Percentiles rank a stretch among this genome's conserved stretches.
phyloP scores from a whole-genome alignment of 2,888 invertebrate species.

The Neoscelio sp. region DNA sequence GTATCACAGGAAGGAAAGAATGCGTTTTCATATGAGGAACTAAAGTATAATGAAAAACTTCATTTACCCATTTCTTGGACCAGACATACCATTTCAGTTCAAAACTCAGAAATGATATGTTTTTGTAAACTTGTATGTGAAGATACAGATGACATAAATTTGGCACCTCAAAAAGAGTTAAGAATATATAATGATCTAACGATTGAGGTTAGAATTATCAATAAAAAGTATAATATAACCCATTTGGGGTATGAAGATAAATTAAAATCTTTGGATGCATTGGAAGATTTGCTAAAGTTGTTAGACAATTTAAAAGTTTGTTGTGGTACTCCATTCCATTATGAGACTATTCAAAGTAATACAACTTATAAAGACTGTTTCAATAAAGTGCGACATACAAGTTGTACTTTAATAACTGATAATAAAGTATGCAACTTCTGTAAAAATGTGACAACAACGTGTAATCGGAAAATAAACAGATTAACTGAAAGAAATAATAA shows the following conservation, averaged over 20 bases:
- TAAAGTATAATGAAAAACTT: slow-evolving; percentile 16
- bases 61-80: slow-evolving; percentile 26
- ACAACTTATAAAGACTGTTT: slow-evolving; percentile 21
- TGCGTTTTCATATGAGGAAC: slow-evolving; percentile 16
- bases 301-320: slow-evolving; percentile 25
- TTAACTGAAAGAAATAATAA: background rate
- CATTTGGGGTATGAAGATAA: slow-evolving; percentile 11
- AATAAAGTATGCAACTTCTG: slow-evolving; percentile 24
- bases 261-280: slow-evolving; percentile 18
- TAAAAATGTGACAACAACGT: slow-evolving; percentile 8
- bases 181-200: slow-evolving; percentile 13
- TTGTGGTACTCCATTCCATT: slow-evolving; percentile 12
- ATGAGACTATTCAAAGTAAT: slow-evolving; percentile 1
- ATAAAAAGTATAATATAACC: background rate
- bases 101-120: background rate
- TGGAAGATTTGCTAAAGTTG: slow-evolving; percentile 12
- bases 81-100: slow-evolving; percentile 10
- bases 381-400: slow-evolving; percentile 17
- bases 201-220: slow-evolving; percentile 18
- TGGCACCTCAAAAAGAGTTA: slow-evolving; percentile 17
- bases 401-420: slow-evolving; percentile 20
- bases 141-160: slow-evolving; percentile 3
- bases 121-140: slow-evolving; percentile 22
- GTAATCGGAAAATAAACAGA: slow-evolving; percentile 26
- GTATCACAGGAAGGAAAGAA: too few species aligned